Evolutionary conservation across 2,888 invertebrate species (phyloP).

Genomic region (Athrips mouffetella): DNA sequence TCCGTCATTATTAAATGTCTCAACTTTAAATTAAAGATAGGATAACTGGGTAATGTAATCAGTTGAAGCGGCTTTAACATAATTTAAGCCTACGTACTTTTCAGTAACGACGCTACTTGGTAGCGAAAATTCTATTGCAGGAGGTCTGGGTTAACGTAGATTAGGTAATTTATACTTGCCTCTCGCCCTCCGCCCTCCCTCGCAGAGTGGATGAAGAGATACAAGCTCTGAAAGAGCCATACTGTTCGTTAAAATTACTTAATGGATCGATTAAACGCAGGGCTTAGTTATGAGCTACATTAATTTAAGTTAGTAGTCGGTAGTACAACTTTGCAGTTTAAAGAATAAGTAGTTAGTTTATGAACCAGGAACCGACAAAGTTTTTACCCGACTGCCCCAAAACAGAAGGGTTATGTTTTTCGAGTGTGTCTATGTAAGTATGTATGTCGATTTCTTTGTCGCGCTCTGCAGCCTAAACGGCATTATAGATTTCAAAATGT

Average conservation of each 20-base stretch:
- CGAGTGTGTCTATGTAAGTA: too few species aligned
- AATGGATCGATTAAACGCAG: slow-evolving; percentile 65
- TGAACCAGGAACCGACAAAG: not conserved
- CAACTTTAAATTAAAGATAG: slow-evolving; percentile 9
- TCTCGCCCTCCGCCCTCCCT: slow-evolving; percentile 50
- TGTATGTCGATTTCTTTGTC: too few species aligned
- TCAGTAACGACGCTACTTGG: slow-evolving; percentile 59
- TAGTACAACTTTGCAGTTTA: not conserved
- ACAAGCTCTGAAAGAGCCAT: slow-evolving; percentile 57
- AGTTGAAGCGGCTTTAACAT: slow-evolving; percentile 39
- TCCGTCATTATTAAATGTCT: slow-evolving; percentile 2
- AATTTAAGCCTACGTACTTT: slow-evolving; percentile 68
- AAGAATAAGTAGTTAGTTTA: not conserved
- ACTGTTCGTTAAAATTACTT: slow-evolving; percentile 69
- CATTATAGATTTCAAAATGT: too few species aligned
- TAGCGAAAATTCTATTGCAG: slow-evolving; percentile 68
- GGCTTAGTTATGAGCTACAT: slow-evolving; percentile 56
- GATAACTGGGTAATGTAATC: slow-evolving; percentile 39
- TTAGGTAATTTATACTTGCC: slow-evolving; percentile 77
- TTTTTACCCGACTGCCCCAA: too few species aligned
- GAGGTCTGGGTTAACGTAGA: slow-evolving; percentile 71
- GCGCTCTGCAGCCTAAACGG: too few species aligned
- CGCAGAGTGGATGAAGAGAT: slow-evolving; percentile 44
- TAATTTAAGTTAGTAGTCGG: slow-evolving; percentile 37
- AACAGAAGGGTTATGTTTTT: too few species aligned